These are phyloP conservation scores for Xerus rutilus DNA, from an alignment of 2,797 vertebrate species.

Conservation along the genomic window DNA sequence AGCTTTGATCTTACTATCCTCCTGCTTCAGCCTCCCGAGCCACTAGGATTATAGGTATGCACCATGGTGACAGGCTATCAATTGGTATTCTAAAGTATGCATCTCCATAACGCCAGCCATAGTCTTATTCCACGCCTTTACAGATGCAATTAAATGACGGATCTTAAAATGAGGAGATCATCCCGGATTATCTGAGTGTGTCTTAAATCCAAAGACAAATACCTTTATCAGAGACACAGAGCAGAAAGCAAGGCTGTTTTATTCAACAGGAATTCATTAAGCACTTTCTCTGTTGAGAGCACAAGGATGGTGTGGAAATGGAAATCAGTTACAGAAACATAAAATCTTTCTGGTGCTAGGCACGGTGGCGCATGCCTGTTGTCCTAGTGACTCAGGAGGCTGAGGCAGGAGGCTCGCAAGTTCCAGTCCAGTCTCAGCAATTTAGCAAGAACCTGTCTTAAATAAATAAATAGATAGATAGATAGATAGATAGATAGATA, in stretches of 20 bases:
- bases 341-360: no score
- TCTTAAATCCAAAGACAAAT: not conserved
- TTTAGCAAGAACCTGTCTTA: not conserved
- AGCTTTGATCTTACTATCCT: no score
- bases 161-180: slow-evolving; percentile 21
- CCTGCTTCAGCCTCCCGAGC: no score
- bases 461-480: not conserved
- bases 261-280: not conserved
- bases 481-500: no score
- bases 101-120: not conserved
- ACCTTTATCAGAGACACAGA: no score
- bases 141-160: not conserved
- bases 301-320: not conserved
- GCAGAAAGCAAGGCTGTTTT: not conserved
- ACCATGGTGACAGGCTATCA: not conserved
- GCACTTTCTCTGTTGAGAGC: not conserved
- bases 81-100: not conserved
- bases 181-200: not conserved
- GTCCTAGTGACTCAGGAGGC: no score
- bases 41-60: no score
- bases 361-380: no score
- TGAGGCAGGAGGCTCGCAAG: no score
- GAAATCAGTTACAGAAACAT: not conserved
- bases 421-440: no score
- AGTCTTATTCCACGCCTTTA: not conserved